Percentiles rank a stretch among this genome's conserved stretches.
phyloP scores from a whole-genome alignment of 92 coral and sea anemone species.

The Diadumene lineata region DNA sequence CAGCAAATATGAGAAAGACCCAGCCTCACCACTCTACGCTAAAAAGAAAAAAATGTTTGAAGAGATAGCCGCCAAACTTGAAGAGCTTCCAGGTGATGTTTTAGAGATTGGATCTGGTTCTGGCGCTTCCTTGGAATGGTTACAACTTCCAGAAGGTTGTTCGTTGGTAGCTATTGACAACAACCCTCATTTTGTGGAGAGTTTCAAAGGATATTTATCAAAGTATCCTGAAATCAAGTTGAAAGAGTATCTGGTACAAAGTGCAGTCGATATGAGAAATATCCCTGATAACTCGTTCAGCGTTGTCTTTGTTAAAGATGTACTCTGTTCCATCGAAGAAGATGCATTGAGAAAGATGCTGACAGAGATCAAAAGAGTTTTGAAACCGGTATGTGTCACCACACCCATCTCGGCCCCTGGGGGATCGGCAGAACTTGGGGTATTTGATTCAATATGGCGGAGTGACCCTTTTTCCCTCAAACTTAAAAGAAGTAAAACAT shows the following conservation, averaged over 20 bases:
- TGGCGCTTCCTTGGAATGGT: slow-evolving; percentile 58
- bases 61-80: not conserved
- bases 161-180: slow-evolving; percentile 61
- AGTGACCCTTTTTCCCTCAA: too few relatives aligned
- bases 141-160: slow-evolving; percentile 41
- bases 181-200: slow-evolving; percentile 49
- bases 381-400: slow-evolving; percentile 82
- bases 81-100: slow-evolving; percentile 55
- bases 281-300: slow-evolving; percentile 50
- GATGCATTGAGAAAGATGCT: slow-evolving; percentile 36
- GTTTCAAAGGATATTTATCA: slow-evolving; percentile 34
- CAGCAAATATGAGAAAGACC: not conserved
- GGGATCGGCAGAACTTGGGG: too few relatives aligned
- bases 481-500: too few relatives aligned
- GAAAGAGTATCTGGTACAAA: slow-evolving; percentile 53
- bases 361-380: slow-evolving; percentile 60
- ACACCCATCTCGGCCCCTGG: too few relatives aligned
- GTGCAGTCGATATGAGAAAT: slow-evolving; percentile 63
- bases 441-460: too few relatives aligned
- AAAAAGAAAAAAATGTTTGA: not conserved
- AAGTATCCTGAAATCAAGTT: slow-evolving; percentile 43
- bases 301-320: slow-evolving; percentile 53
- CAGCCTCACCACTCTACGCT: not conserved
- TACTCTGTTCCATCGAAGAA: slow-evolving; percentile 56
- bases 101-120: slow-evolving; percentile 75